Percentiles rank a stretch among this genome's conserved stretches.
These are phyloP conservation scores for Enhydra lutris DNA, from an alignment of 2,113 vertebrate genomes.

Conservation along the genomic window DNA sequence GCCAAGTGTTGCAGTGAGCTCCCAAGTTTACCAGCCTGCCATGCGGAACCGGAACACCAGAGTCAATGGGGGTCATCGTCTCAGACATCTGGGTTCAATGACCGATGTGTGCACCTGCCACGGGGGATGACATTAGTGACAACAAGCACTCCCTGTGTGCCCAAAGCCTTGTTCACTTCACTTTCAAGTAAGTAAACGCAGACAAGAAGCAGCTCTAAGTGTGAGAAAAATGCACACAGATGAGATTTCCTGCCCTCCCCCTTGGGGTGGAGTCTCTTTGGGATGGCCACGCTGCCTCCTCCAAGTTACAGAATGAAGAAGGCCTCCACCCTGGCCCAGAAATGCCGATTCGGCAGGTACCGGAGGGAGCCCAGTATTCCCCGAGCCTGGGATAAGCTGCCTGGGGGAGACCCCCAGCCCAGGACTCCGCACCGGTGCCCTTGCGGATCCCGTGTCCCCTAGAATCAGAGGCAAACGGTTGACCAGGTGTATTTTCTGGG, in stretches of 20 bases:
- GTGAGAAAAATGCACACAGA: accelerated
- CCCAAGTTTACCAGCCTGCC: no score
- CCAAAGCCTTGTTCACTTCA: not conserved
- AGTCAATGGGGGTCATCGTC: accelerated
- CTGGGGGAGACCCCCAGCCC: not conserved
- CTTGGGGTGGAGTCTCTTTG: not conserved
- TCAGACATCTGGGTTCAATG: accelerated
- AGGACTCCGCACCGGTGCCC: not conserved
- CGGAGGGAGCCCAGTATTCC: not conserved
- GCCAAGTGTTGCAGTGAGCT: not conserved
- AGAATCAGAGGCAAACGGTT: not conserved
- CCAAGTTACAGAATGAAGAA: not conserved
- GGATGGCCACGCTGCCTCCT: not conserved
- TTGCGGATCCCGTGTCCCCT: not conserved
- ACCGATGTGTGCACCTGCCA: not conserved
- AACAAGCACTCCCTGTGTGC: not conserved
- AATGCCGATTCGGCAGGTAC: not conserved
- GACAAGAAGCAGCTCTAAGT: not conserved
- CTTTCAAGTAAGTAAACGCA: not conserved
- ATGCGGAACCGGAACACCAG: accelerated
- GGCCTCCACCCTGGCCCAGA: not conserved
- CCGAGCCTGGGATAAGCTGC: not conserved
- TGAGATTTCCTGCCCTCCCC: accelerated
- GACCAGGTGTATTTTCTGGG: not conserved
- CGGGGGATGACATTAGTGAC: not conserved